phyloP scores from a whole-genome alignment of 2,888 invertebrate species.

The Julus scanicus region DNA sequence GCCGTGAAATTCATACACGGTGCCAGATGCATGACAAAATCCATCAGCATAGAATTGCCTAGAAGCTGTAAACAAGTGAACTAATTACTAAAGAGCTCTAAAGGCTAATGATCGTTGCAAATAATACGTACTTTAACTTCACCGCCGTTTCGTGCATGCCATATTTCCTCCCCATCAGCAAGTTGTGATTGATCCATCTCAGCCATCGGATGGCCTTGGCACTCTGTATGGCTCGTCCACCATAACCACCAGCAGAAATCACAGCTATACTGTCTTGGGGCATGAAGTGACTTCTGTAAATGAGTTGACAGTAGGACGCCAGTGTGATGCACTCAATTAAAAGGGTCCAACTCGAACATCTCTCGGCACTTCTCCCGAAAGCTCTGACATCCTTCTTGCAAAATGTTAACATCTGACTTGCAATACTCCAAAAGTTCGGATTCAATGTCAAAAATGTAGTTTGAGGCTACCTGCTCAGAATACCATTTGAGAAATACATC shows the following conservation, averaged over 20 bases:
- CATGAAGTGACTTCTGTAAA: not conserved
- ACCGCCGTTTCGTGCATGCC: not conserved
- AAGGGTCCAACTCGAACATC: too few species aligned
- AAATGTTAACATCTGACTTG: constrained; percentile 15
- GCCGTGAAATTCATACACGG: constrained; percentile 59
- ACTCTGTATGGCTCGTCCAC: not conserved
- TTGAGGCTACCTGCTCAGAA: not conserved
- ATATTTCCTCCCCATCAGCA: not conserved
- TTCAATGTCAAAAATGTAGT: not conserved
- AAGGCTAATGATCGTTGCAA: not conserved
- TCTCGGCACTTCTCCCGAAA: not conserved
- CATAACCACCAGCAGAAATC: not conserved
- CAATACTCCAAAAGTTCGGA: not conserved
- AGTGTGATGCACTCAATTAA: not conserved
- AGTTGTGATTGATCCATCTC: not conserved
- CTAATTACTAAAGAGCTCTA: not conserved
- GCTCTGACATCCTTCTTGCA: not conserved
- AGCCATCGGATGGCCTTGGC: not conserved
- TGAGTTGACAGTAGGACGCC: not conserved
- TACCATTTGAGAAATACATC: not conserved
- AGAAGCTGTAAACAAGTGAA: not conserved
- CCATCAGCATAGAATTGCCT: not conserved
- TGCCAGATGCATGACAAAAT: not conserved
- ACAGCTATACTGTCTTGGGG: not conserved
- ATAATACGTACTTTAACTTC: not conserved